Base-by-base conservation (phyloP, 2,113 vertebrate species). In the Fulica atra region DNA sequence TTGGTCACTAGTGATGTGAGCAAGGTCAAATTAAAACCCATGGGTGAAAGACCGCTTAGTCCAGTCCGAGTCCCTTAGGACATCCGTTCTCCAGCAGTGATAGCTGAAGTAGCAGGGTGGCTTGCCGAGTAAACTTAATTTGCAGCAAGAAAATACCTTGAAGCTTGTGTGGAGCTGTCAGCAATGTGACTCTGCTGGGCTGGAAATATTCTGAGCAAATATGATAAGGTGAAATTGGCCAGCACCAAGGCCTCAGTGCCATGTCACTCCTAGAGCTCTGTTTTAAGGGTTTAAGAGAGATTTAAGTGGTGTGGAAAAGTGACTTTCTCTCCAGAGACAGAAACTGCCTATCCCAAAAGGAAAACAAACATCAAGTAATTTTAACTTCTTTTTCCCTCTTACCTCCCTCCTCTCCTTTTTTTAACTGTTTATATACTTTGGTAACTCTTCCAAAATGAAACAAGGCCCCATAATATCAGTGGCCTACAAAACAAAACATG, bases 11-110 rank as follows among this genome's bases (percentile, higher is more conserved):
- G 93, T 50, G 77, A 96, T 81, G 91, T 2, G 4, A 86, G 61
- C 57, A 96, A 96, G 96, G 92, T 93, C 95, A 93, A 81, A 86
- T 78, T 89, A 89, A 96, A 97, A 89, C 83, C 80, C 59, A 57
- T 77, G 86, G 81, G 83, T 89, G 70, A 89, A 61, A 78, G 72
- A 76, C 77, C 46, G 46, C 57, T 36, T 33, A 61, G 92, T 69
- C 65, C 7, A 0, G 69, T 92, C 48, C 15, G 54, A 87, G 36
- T 73, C 96, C 80, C 83, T 81, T 17, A 95, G 74, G 94, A 91
- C 70, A 82, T 21, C 53, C 6, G 0, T 79, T 85, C 81, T 93
- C 50, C 73, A 72, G n/a, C 61, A 40, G 63, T 54, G 48, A 84
- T 72, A 86, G 81, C 69, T 65, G 73, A 86, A 84, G 78, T n/a